Evolutionary conservation across 1,140 invertebrate genomes (phyloP).

Genomic region (Ips typographus): DNA sequence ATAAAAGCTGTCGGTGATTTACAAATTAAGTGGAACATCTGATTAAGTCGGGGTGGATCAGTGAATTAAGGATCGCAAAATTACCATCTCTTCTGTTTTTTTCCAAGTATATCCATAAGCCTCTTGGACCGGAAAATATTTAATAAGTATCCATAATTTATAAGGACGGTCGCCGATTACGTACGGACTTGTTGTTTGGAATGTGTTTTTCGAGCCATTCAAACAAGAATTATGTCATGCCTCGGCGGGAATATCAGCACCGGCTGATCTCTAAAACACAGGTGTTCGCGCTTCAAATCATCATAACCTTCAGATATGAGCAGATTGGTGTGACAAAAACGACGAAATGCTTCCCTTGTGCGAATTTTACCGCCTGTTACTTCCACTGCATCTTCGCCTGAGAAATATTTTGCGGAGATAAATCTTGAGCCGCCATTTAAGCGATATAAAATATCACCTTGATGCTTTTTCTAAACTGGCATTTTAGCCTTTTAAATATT

Average conservation of each 20-base stretch:
- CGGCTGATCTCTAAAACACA: constrained; percentile 40
- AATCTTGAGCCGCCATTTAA: constrained; percentile 12
- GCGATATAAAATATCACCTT: constrained; percentile 25
- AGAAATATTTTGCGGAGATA: constrained; percentile 23
- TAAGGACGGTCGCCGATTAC: constrained; percentile 15
- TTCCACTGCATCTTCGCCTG: constrained; percentile 7
- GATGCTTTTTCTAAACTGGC: not conserved
- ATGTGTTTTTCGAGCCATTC: constrained; percentile 48
- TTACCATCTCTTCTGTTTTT: not conserved
- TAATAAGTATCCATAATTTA: constrained; percentile 30
- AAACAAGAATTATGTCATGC: constrained; percentile 45
- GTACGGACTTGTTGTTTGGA: constrained; percentile 44
- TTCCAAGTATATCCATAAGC: not conserved
- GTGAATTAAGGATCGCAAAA: not conserved
- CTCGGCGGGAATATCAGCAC: constrained; percentile 42
- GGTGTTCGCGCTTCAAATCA: constrained; percentile 39
- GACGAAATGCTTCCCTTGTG: constrained; percentile 25
- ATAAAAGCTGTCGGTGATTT: constrained; percentile 32
- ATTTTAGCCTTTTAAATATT: too few species aligned
- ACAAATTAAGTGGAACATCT: constrained; percentile 31
- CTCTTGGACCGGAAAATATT: not conserved
- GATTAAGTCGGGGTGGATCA: not conserved
- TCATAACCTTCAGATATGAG: constrained; percentile 41
- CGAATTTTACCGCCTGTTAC: constrained; percentile 27
- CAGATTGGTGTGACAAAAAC: constrained; percentile 25